phyloP scores from a whole-genome alignment of 1,140 invertebrate genomes.

The Aphelenchoides avenae region DNA sequence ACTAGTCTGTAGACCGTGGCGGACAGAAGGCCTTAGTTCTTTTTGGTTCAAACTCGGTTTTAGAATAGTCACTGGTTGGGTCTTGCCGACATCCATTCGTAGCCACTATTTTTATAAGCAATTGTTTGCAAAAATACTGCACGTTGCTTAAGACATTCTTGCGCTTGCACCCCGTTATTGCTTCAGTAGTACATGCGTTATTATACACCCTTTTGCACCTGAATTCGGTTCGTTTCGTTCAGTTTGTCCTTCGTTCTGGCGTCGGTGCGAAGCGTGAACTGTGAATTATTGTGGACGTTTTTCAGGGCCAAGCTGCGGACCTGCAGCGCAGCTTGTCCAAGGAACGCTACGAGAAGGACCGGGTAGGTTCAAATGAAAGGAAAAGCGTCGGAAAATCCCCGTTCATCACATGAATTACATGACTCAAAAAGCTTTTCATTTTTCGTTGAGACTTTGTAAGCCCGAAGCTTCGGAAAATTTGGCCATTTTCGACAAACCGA shows the following conservation, averaged over 20 bases:
- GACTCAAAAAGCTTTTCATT: too few species aligned
- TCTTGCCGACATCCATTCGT: neutral
- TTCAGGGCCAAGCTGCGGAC: constrained; percentile 53
- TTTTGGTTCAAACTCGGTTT: constrained; percentile 8
- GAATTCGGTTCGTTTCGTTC: too few species aligned
- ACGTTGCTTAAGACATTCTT: too few species aligned
- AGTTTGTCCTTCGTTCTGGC: too few species aligned
- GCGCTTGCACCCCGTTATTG: neutral
- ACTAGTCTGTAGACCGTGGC: constrained; percentile 20
- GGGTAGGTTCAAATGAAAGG: constrained; percentile 37
- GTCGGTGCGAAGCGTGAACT: too few species aligned
- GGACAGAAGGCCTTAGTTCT: constrained; percentile 1
- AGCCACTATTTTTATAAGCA: constrained; percentile 10
- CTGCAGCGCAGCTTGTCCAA: constrained; percentile 58
- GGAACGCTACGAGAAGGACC: constrained; percentile 51
- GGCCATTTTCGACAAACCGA: neutral
- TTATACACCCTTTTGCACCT: too few species aligned
- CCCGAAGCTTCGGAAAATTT: neutral
- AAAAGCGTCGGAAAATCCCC: neutral
- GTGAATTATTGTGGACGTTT: neutral
- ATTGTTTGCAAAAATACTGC: constrained; percentile 18
- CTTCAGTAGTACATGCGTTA: neutral
- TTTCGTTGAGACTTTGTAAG: too few species aligned
- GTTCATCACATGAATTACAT: too few species aligned
- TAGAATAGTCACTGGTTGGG: constrained; percentile 2